Percentiles rank a stretch among this genome's conserved stretches.
These are phyloP conservation scores for Ecdyonurus torrentis DNA, from an alignment of 2,888 invertebrate genomes.

Conservation along the genomic window DNA sequence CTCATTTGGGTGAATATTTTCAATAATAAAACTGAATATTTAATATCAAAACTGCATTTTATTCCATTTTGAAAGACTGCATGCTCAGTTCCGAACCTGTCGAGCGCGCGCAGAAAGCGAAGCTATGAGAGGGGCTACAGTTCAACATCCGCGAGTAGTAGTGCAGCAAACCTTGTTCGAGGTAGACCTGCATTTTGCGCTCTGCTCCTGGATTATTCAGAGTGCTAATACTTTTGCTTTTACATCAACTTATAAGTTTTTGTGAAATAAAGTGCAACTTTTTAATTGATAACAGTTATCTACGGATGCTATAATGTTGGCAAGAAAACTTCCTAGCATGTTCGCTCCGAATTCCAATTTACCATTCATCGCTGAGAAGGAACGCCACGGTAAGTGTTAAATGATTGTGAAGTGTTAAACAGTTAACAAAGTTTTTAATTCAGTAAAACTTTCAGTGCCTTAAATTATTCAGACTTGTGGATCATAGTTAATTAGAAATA, in stretches of 20 bases:
- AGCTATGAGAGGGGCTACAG: background rate
- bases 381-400: conserved; percentile 6
- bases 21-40: too few relatives aligned
- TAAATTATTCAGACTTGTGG: too few relatives aligned
- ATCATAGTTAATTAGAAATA: too few relatives aligned
- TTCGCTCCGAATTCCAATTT: background rate
- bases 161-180: background rate
- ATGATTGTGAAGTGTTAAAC: too few relatives aligned
- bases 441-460: too few relatives aligned
- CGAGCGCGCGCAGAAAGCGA: background rate
- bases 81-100: too few relatives aligned
- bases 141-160: conserved; percentile 7
- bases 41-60: too few relatives aligned
- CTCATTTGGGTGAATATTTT: too few relatives aligned
- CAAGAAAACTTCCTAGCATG: conserved; percentile 7
- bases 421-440: too few relatives aligned
- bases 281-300: background rate
- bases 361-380: conserved; percentile 4
- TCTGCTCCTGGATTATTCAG: conserved; percentile 3
- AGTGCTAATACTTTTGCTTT: background rate
- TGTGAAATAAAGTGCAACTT: too few relatives aligned
- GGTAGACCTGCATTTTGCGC: background rate
- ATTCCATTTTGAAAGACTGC: too few relatives aligned
- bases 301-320: conserved; percentile 6
- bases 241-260: too few relatives aligned